A percentile compares a stretch with the other conserved stretches of the same genome.
Conservation (phyloP, 2,797 vertebrate species). For the Moxostoma hubbsi region DNA sequence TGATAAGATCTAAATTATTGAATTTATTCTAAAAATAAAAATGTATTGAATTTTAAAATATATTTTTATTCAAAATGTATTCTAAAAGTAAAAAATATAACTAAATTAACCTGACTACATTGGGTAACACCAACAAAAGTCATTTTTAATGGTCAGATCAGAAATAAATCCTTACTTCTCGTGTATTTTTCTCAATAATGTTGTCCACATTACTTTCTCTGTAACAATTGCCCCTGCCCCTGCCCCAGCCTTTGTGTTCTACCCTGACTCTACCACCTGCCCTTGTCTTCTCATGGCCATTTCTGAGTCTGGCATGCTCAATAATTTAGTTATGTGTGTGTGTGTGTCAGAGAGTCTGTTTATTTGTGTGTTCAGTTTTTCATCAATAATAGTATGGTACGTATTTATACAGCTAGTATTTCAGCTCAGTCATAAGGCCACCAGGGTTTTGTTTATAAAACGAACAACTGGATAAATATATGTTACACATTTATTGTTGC, state of each 20-base stretch:
- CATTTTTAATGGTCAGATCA: too few species aligned
- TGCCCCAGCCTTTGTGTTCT: too few species aligned
- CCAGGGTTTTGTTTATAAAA: slow-evolving; percentile 30
- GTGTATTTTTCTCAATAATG: not conserved
- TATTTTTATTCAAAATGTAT: too few species aligned
- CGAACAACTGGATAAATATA: not conserved
- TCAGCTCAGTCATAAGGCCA: slow-evolving; percentile 21
- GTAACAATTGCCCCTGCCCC: not conserved
- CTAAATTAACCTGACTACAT: too few species aligned
- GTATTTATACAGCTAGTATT: not conserved
- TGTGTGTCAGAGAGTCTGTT: not conserved
- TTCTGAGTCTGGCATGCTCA: not conserved
- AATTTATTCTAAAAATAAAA: too few species aligned
- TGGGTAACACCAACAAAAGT: too few species aligned
- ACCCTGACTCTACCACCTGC: not conserved
- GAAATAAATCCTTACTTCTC: not conserved
- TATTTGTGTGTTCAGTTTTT: slow-evolving; percentile 30
- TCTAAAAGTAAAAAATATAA: too few species aligned
- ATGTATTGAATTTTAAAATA: too few species aligned
- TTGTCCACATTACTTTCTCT: not conserved
- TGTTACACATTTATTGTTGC: slow-evolving; percentile 3
- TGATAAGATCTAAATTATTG: too few species aligned
- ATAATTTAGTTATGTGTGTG: not conserved
- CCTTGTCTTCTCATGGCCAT: not conserved
- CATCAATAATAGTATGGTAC: slow-evolving; percentile 4